These are phyloP conservation scores for Heteromyza rotundicornis DNA, from an alignment of 2,888 invertebrate genomes.

Conservation along the genomic window DNA sequence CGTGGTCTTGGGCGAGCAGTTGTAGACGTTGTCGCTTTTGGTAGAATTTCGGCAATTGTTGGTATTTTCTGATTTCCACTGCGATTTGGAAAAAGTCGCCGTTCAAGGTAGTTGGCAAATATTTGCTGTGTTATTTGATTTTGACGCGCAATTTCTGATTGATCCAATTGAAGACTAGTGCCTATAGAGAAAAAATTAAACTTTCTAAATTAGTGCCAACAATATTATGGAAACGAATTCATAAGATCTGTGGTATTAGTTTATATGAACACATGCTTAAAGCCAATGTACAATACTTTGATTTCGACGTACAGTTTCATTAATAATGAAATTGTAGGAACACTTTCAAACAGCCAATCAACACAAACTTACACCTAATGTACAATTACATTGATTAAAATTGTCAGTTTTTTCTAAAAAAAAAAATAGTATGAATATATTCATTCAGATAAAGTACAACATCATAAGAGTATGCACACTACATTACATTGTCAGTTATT, in stretches of 20 bases:
- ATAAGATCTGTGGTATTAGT: no score
- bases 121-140: conserved; percentile 80
- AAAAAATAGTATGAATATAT: no score
- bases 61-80: conserved; percentile 64
- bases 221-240: neutral
- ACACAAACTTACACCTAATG: no score
- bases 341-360: no score
- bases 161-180: conserved; percentile 50
- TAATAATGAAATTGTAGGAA: no score
- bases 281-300: no score
- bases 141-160: conserved; percentile 73
- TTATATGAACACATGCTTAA: no score
- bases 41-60: conserved; percentile 72
- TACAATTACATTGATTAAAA: no score
- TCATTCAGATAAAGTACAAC: no score
- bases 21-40: conserved; percentile 60
- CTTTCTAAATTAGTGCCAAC: neutral
- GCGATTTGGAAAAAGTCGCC: conserved; percentile 70
- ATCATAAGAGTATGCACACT: neutral
- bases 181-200: conserved; percentile 34
- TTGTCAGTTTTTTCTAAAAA: no score
- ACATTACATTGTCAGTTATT: no score
- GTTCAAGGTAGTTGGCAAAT: conserved; percentile 75
- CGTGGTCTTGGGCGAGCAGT: conserved; percentile 45
- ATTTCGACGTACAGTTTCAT: no score